These are phyloP conservation scores for Pseudococcus viburni DNA, from an alignment of 2,888 invertebrate species.

Conservation along the genomic window DNA sequence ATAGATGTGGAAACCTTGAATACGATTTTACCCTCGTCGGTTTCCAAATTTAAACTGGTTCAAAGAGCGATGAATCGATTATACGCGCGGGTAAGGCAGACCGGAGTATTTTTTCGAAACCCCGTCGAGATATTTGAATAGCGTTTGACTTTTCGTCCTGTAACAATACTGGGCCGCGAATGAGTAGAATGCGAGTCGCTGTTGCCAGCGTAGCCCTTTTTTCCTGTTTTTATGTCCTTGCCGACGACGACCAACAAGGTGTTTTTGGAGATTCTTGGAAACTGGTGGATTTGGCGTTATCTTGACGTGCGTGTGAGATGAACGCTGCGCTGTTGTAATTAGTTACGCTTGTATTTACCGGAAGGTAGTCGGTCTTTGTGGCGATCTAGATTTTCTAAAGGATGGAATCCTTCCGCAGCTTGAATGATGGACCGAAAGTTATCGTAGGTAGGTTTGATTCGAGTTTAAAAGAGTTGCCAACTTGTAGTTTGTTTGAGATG, in stretches of 20 bases:
- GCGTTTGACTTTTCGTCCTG: constrained; percentile 19
- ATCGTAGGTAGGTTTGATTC: no score
- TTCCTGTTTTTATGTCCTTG: not conserved
- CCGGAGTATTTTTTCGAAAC: not conserved
- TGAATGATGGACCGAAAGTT: no score
- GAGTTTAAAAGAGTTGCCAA: no score
- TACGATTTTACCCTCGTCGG: constrained; percentile 23
- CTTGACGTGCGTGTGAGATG: not conserved
- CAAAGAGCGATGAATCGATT: constrained; percentile 31
- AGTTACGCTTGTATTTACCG: not conserved
- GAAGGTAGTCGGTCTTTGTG: not conserved
- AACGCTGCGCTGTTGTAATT: not conserved
- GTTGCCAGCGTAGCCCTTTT: not conserved
- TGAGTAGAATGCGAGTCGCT: not conserved
- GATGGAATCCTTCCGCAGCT: no score
- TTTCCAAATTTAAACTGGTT: constrained; percentile 43
- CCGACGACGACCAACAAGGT: not conserved
- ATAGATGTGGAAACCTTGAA: constrained; percentile 40
- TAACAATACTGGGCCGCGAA: not conserved
- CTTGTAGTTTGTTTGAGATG: not conserved
- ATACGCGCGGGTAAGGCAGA: not conserved
- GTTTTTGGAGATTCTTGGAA: constrained; percentile 15
- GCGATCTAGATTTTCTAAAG: no score
- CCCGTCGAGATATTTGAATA: constrained; percentile 19
- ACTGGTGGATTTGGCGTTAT: not conserved